Percentiles rank a stretch among this genome's conserved stretches.
These are phyloP conservation scores for Orthosia gracilis DNA, from an alignment of 2,888 invertebrate species.

Conservation along the genomic window DNA sequence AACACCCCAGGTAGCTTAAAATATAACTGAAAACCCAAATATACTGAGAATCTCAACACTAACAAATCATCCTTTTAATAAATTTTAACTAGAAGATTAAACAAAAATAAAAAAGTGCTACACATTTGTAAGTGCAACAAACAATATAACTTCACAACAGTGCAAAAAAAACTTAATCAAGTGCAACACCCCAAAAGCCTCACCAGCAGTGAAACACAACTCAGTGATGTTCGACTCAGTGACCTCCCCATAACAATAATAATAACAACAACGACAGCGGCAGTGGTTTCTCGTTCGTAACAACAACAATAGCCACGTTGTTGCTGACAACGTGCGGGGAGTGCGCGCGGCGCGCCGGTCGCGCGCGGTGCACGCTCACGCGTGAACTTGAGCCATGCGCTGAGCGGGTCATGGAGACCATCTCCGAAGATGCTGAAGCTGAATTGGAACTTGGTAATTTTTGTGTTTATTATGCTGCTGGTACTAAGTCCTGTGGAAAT, in stretches of 20 bases:
- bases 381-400: conserved; percentile 84
- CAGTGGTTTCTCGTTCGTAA: conserved; percentile 36
- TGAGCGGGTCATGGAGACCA: conserved; percentile 92
- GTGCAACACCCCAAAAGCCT: conserved; percentile 34
- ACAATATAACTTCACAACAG: background rate
- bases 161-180: conserved; percentile 14
- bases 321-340: conserved; percentile 73
- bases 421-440: conserved; percentile 93
- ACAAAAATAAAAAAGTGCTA: background rate
- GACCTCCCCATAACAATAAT: conserved; percentile 46
- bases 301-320: conserved; percentile 72
- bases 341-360: conserved; percentile 85
- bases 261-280: conserved; percentile 13
- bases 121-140: background rate
- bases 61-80: background rate
- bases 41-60: background rate
- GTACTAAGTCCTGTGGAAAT: background rate
- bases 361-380: conserved; percentile 83
- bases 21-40: background rate
- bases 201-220: conserved; percentile 29
- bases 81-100: background rate
- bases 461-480: background rate
- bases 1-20: background rate
- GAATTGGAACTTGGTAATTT: conserved; percentile 93
- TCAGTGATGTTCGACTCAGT: conserved; percentile 50